Evolutionary conservation across 1,140 invertebrate genomes (phyloP).

Genomic region (Carcinoscorpius rotundicauda): DNA sequence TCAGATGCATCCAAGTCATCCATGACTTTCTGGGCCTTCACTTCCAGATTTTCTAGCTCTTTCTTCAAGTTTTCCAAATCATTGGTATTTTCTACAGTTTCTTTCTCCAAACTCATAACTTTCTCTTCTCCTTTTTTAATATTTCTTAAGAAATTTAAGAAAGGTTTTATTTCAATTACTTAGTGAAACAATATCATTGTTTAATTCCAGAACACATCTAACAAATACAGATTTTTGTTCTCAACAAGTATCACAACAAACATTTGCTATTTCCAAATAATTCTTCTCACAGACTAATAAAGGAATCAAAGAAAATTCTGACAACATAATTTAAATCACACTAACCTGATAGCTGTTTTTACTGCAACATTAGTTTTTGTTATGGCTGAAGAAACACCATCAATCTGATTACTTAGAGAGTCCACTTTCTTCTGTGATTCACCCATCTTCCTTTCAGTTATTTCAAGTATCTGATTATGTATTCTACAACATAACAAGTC

Average conservation of each 20-base stretch:
- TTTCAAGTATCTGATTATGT: conserved; percentile 57
- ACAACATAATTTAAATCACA: background rate
- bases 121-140: conserved; percentile 41
- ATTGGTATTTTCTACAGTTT: conserved; percentile 45
- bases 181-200: background rate
- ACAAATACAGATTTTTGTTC: too few species aligned
- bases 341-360: conserved; percentile 62
- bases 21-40: conserved; percentile 34
- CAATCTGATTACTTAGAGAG: conserved; percentile 50
- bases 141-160: conserved; percentile 23
- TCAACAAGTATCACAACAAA: too few species aligned
- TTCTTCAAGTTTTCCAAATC: conserved; percentile 45
- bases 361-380: conserved; percentile 64
- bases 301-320: background rate
- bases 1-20: conserved; percentile 16
- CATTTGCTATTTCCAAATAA: too few species aligned
- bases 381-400: conserved; percentile 54
- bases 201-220: too few species aligned
- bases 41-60: conserved; percentile 44
- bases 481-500: conserved; percentile 23
- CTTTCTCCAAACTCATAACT: conserved; percentile 53
- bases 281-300: too few species aligned
- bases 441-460: conserved; percentile 55
- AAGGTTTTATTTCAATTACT: conserved; percentile 7
- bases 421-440: conserved; percentile 56